Conservation (phyloP, 1,140 invertebrate species). For the Megalopta genalis region DNA sequence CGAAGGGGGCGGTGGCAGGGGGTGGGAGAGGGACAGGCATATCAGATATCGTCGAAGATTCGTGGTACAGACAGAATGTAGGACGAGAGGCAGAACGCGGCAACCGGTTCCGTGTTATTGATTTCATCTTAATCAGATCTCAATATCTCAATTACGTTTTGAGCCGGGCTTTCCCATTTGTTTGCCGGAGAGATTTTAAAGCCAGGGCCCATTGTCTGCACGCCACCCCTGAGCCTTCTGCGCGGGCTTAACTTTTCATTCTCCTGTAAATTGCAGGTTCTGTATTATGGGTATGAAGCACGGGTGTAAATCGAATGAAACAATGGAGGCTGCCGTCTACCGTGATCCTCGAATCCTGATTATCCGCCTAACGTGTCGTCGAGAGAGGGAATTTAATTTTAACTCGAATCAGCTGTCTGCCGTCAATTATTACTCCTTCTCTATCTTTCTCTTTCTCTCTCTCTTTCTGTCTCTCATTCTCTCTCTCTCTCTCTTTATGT, state of each 20-base stretch:
- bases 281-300: conserved; percentile 70
- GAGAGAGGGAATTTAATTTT: conserved; percentile 65
- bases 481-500: no score
- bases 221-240: conserved; percentile 72
- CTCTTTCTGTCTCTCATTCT: conserved; percentile 35
- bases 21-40: no score
- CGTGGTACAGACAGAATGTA: conserved; percentile 44
- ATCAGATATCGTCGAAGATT: conserved; percentile 29
- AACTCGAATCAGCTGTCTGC: conserved; percentile 62
- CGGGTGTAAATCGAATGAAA: conserved; percentile 78
- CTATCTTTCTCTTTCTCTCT: neutral
- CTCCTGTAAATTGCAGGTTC: conserved; percentile 78
- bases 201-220: conserved; percentile 75
- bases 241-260: conserved; percentile 78
- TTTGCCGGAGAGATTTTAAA: conserved; percentile 78
- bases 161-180: conserved; percentile 72
- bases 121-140: conserved; percentile 80
- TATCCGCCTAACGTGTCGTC: conserved; percentile 65
- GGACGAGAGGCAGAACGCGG: conserved; percentile 51
- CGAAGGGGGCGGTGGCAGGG: no score
- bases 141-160: conserved; percentile 80
- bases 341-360: conserved; percentile 59
- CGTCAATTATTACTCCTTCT: conserved; percentile 48
- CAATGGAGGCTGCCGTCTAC: conserved; percentile 73
- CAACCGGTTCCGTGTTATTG: conserved; percentile 70